Evolutionary conservation across 1,140 invertebrate species (phyloP).

Genomic region (Venustaconcha ellipsiformis): DNA sequence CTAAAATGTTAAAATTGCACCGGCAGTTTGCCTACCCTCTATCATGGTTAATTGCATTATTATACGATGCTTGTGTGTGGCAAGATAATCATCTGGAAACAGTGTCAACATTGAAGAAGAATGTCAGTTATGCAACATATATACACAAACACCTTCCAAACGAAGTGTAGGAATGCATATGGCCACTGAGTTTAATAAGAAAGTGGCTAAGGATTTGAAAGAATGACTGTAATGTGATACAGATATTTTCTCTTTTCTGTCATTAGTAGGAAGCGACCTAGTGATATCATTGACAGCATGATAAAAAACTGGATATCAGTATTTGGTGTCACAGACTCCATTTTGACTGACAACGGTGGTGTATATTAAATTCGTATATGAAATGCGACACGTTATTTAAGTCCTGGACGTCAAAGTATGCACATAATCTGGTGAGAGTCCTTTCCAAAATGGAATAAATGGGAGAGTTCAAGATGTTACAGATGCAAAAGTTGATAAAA

Average conservation of each 20-base stretch:
- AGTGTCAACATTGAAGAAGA: not conserved
- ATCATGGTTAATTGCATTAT: conserved; percentile 14
- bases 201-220: not conserved
- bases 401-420: conserved; percentile 11
- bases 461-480: conserved; percentile 24
- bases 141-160: conserved; percentile 16
- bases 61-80: conserved; percentile 29
- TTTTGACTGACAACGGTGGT: conserved; percentile 22
- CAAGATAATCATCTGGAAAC: conserved; percentile 9
- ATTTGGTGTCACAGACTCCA: conserved; percentile 15
- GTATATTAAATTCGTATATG: too few relatives aligned
- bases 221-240: conserved; percentile 29
- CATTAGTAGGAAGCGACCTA: conserved; percentile 10
- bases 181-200: conserved; percentile 21
- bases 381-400: conserved; percentile 10
- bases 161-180: conserved; percentile 15
- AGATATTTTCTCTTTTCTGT: conserved; percentile 14
- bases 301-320: conserved; percentile 22
- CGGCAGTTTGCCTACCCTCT: conserved; percentile 30
- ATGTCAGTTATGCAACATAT: conserved; percentile 8
- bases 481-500: conserved; percentile 22
- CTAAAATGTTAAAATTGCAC: conserved; percentile 29
- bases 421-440: too few relatives aligned
- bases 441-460: conserved; percentile 30
- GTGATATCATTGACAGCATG: conserved; percentile 18